phyloP scores from a whole-genome alignment of 2,113 vertebrate genomes.

The Engraulis encrasicolus region DNA sequence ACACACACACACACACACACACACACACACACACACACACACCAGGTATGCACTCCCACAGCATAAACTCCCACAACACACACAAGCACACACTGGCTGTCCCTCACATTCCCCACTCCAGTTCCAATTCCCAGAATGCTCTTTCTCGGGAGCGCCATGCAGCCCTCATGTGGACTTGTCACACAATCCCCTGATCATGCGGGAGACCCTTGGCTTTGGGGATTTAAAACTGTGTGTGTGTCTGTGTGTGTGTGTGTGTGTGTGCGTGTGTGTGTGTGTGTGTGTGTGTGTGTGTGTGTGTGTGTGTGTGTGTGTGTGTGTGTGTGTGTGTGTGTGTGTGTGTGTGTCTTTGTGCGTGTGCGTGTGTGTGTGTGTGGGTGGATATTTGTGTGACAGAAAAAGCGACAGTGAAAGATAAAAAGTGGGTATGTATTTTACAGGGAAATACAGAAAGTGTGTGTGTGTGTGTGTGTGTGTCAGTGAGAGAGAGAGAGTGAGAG shows the following conservation, averaged over 20 bases:
- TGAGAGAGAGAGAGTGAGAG: too few relatives aligned
- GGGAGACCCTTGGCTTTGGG: neutral
- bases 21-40: neutral
- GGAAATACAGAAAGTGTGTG: too few relatives aligned
- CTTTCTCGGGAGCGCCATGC: neutral
- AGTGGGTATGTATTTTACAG: too few relatives aligned
- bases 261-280: neutral
- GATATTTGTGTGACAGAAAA: too few relatives aligned
- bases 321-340: neutral
- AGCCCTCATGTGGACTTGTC: neutral
- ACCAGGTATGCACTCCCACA: neutral
- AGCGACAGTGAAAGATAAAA: neutral
- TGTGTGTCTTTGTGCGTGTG: too few relatives aligned
- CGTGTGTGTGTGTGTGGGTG: too few relatives aligned
- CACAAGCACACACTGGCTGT: neutral
- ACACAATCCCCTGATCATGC: neutral
- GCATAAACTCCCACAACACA: neutral
- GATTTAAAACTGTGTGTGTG: neutral
- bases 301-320: too few relatives aligned
- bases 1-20: neutral
- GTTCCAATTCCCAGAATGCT: constrained; percentile 7
- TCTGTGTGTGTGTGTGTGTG: neutral
- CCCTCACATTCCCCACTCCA: neutral
- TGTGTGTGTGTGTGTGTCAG: too few relatives aligned
- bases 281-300: neutral